These are phyloP conservation scores for Cynopterus sphinx DNA, from an alignment of 2,797 vertebrate genomes.

Conservation along the genomic window DNA sequence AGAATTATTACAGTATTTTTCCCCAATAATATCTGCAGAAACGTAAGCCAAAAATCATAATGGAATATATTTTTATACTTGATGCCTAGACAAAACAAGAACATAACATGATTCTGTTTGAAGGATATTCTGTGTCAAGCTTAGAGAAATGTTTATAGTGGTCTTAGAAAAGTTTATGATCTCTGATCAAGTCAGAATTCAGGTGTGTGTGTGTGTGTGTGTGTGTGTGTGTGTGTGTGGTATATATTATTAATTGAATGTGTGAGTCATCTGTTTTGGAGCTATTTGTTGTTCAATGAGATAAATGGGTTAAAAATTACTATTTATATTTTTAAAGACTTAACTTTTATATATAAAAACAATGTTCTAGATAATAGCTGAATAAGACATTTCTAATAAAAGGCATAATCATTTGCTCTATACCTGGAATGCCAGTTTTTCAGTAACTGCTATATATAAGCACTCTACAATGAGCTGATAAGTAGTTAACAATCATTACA, in stretches of 20 bases:
- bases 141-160: neutral
- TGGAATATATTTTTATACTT: neutral
- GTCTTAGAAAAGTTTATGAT: neutral
- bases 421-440: neutral
- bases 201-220: neutral
- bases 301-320: neutral
- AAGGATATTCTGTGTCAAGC: neutral
- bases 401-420: neutral
- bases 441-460: neutral
- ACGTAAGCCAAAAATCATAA: conserved; percentile 11
- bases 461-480: neutral
- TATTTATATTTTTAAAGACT: neutral
- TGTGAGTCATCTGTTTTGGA: neutral
- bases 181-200: neutral
- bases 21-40: neutral
- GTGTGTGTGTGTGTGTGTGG: neutral
- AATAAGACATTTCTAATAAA: neutral
- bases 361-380: neutral
- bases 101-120: neutral
- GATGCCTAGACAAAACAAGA: neutral
- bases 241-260: neutral
- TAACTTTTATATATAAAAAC: neutral
- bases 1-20: neutral
- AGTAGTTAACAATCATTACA: neutral
- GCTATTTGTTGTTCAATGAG: neutral